These are phyloP conservation scores for Atta cephalotes DNA, from an alignment of 1,140 invertebrate genomes.

Conservation along the genomic window DNA sequence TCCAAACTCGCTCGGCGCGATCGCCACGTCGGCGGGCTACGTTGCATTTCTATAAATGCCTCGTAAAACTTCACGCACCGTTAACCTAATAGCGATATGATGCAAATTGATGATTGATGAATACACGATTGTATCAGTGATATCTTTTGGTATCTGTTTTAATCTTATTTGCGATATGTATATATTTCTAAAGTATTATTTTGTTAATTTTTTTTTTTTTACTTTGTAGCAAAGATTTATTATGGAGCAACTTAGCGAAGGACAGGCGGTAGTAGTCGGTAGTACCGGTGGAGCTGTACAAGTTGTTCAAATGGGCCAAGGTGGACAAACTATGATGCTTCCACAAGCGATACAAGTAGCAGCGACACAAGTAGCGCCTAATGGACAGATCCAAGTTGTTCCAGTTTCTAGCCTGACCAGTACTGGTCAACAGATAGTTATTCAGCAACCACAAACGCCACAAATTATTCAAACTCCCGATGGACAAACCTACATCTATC, in stretches of 20 bases:
- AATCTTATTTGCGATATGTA: too few relatives aligned
- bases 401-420: conserved; percentile 88
- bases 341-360: conserved; percentile 89
- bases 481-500: conserved; percentile 97
- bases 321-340: conserved; percentile 86
- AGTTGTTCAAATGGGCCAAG: conserved; percentile 86
- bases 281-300: conserved; percentile 84
- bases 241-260: conserved; percentile 85
- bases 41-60: background rate
- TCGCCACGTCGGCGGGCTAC: background rate
- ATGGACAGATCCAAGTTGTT: conserved; percentile 89
- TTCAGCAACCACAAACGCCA: conserved; percentile 89
- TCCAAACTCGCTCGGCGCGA: too few relatives aligned
- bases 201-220: background rate
- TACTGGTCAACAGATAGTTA: conserved; percentile 87
- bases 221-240: conserved; percentile 16
- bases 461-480: conserved; percentile 96
- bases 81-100: background rate
- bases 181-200: background rate
- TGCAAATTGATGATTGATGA: background rate
- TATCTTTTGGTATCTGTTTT: background rate
- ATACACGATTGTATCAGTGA: background rate
- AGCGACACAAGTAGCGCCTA: conserved; percentile 79
- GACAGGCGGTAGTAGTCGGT: conserved; percentile 85
- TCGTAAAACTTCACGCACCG: background rate